Evolutionary conservation across 1,140 invertebrate genomes (phyloP), one percentile per base, ranked within the genome.

Genomic region (Drosophila lacertosa): DNA sequence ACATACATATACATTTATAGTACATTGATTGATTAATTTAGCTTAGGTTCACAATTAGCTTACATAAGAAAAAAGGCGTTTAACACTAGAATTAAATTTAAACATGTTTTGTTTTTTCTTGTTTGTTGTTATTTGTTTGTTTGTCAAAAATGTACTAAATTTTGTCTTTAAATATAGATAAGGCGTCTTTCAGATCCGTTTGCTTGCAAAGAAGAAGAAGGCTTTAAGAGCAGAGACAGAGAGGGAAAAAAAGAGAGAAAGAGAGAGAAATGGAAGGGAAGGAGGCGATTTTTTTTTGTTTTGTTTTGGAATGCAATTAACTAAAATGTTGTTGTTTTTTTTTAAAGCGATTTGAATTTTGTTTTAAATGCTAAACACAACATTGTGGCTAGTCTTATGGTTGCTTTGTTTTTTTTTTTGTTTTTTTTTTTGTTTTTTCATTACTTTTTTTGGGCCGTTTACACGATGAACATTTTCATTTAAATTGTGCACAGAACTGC

Each of bases 311-410:
- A 48, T 48, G 44, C 42, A 11, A 4, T 18, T 26, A 11, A 50
- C 10, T 32, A 40, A 40, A 40, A 16, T 18, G 26, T 24, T 29
- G 13, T 20, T 9, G 16, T 44, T 64, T 26, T 4, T 22, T 13
- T 6, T 37, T 37, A n/a, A n/a, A n/a, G n/a, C n/a, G n/a, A n/a
- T n/a, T n/a, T n/a, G n/a, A n/a, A n/a, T n/a, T n/a, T 24, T 47
- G 13, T 22, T 10, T 55, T 80, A 71, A 39, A 74, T 71, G 79
- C 79, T 83, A 77, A 70, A 80, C 81, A 84, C 68, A 84, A 86
- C 67, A 72, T 71, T 58, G 45, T 72, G 76, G 73, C 76, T 78
- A 83, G 80, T 78, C 71, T 75, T 67, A 68, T 75, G 59, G 71
- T 76, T 78, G 71, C 79, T 50, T 68, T 65, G 20, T 67, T 44